These are phyloP conservation scores for Mechanitis mazaeus DNA, from an alignment of 2,888 invertebrate species.

Conservation along the genomic window DNA sequence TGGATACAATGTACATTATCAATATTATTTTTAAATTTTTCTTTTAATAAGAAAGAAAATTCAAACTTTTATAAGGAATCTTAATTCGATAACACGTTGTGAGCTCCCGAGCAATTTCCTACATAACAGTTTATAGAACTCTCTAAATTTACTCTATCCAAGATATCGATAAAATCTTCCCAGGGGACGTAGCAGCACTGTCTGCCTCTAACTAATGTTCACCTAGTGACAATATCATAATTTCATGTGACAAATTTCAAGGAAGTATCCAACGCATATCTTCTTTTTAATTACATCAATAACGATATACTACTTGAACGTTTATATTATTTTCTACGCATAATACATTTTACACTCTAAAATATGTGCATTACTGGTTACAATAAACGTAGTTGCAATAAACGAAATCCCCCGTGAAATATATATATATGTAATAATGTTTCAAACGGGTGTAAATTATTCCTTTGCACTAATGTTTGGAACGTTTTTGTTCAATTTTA, in stretches of 20 bases:
- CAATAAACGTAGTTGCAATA: slow-evolving; percentile 14
- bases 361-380: neutral
- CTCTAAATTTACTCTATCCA: slow-evolving; percentile 28
- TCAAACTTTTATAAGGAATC: no score
- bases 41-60: no score
- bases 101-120: neutral
- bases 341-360: neutral
- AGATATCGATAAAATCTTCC: slow-evolving; percentile 48
- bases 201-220: slow-evolving; percentile 58
- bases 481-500: slow-evolving; percentile 23
- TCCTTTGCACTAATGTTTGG: slow-evolving; percentile 22
- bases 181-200: slow-evolving; percentile 39
- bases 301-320: no score
- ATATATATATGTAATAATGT: slow-evolving; percentile 23
- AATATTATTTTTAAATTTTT: no score
- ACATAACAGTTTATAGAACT: slow-evolving; percentile 23
- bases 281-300: no score
- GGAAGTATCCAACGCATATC: slow-evolving; percentile 21
- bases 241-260: slow-evolving; percentile 58
- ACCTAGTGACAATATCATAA: slow-evolving; percentile 64
- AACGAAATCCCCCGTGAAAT: slow-evolving; percentile 24
- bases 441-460: slow-evolving; percentile 24
- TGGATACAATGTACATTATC: no score
- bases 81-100: no score
- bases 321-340: neutral